Evolutionary conservation across 2,113 vertebrate species (phyloP).

Genomic region (Aleadryas rufinucha): DNA sequence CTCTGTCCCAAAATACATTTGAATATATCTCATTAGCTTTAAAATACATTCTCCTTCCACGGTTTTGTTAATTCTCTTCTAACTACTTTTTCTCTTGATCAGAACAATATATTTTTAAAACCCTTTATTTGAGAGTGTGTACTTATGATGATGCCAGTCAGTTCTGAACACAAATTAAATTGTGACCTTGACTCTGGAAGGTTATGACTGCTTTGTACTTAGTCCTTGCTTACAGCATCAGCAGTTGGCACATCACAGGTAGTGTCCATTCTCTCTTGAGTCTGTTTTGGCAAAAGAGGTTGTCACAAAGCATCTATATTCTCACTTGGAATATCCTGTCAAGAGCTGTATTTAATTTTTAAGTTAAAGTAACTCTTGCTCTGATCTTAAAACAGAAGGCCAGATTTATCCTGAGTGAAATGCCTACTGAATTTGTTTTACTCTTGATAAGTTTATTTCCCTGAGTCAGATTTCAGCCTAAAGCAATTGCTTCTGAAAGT

Average conservation of each 20-base stretch:
- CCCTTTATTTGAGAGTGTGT: not conserved
- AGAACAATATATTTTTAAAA: not conserved
- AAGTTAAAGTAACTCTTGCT: not conserved
- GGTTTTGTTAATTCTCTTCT: not conserved
- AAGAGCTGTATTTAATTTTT: not conserved
- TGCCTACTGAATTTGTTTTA: not conserved
- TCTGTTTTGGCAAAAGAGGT: not conserved
- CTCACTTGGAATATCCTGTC: not conserved
- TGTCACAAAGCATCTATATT: not conserved
- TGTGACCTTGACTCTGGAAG: not conserved
- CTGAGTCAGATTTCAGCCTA: not conserved
- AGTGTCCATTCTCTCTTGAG: not conserved
- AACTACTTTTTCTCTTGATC: not conserved
- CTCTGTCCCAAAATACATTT: not conserved
- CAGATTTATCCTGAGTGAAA: not conserved
- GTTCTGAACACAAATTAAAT: not conserved
- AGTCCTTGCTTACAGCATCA: not conserved
- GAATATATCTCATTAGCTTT: not conserved
- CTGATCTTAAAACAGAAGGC: not conserved
- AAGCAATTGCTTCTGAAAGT: constrained; percentile 25
- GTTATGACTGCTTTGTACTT: not conserved
- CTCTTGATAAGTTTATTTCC: not conserved
- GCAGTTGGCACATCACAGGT: not conserved
- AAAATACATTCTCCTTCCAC: not conserved
- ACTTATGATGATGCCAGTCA: not conserved